Percentiles rank a stretch among this genome's conserved stretches.
Conservation (phyloP, 2,888 invertebrate genomes). For the Heliconius cydno region DNA sequence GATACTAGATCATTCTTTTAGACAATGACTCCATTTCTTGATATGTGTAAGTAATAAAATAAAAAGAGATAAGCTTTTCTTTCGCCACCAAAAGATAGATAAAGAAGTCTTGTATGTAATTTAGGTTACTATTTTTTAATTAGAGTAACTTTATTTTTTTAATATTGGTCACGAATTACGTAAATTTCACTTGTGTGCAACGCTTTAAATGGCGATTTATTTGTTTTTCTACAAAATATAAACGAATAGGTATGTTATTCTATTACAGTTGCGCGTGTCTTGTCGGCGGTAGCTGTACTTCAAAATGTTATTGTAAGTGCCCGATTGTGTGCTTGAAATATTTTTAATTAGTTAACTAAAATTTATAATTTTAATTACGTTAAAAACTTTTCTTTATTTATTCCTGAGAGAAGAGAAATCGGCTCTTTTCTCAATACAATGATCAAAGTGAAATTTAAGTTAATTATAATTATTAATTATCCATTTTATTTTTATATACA, state of each 20-base stretch:
- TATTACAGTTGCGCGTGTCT: neutral
- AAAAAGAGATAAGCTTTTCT: too few relatives aligned
- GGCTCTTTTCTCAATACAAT: neutral
- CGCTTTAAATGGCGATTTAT: neutral
- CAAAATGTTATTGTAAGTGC: conserved; percentile 13
- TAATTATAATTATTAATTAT: neutral
- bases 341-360: neutral
- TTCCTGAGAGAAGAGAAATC: too few relatives aligned
- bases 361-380: neutral
- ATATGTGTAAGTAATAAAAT: too few relatives aligned
- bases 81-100: too few relatives aligned
- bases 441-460: neutral
- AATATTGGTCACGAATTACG: too few relatives aligned
- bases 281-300: neutral
- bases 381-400: neutral
- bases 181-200: neutral
- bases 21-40: too few relatives aligned
- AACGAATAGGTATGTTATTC: neutral
- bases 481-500: too few relatives aligned
- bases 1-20: too few relatives aligned
- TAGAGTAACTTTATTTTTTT: too few relatives aligned
- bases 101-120: too few relatives aligned
- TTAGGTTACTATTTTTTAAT: too few relatives aligned
- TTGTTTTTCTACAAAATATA: neutral
- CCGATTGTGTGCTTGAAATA: neutral